A percentile compares a stretch with the other conserved stretches of the same genome.
Evolutionary conservation across 2,888 invertebrate species (phyloP).

Genomic region (Plebejus anna): DNA sequence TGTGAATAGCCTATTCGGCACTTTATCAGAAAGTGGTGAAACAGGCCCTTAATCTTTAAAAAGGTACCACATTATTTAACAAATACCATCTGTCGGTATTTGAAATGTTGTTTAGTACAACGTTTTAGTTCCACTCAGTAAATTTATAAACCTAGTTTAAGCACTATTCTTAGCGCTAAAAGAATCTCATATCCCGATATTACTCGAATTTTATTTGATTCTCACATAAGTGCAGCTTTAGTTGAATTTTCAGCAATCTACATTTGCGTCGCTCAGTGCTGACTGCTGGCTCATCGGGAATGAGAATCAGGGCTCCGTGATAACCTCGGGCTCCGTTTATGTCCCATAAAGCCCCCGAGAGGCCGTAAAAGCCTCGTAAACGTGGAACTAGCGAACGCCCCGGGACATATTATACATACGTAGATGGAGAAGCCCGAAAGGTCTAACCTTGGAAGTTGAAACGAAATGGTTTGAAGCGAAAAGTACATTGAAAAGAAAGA

Average conservation of each 20-base stretch:
- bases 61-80: too few relatives aligned
- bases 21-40: too few relatives aligned
- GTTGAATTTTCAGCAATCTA: neutral
- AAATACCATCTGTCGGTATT: too few relatives aligned
- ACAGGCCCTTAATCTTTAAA: too few relatives aligned
- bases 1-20: too few relatives aligned
- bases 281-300: slow-evolving; percentile 9
- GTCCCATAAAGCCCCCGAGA: slow-evolving; percentile 10
- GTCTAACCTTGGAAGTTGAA: neutral
- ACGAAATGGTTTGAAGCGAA: too few relatives aligned
- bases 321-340: neutral
- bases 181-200: neutral
- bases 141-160: too few relatives aligned
- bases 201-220: neutral
- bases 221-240: neutral
- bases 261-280: neutral
- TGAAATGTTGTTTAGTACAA: too few relatives aligned
- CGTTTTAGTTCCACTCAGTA: too few relatives aligned
- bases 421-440: neutral
- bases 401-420: neutral
- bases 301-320: neutral
- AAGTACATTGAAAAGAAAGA: too few relatives aligned
- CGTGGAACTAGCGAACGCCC: slow-evolving; percentile 2
- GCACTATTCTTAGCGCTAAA: neutral
- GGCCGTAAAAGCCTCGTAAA: slow-evolving; percentile 10